Conservation (phyloP, 2,888 invertebrate genomes). For the Vanessa cardui region DNA sequence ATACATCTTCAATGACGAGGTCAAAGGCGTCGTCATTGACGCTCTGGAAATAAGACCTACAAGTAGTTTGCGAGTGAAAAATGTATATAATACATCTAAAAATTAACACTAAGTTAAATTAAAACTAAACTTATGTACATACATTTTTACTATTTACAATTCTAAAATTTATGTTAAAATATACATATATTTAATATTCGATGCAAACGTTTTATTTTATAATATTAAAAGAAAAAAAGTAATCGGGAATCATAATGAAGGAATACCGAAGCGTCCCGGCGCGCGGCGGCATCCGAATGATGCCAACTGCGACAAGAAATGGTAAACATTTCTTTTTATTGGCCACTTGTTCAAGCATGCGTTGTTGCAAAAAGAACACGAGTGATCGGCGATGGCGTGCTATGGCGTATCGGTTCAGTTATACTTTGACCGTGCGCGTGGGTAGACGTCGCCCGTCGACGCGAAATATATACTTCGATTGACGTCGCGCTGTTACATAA, state of each 20-base stretch:
- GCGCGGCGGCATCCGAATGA: slow-evolving; percentile 20
- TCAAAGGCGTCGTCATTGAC: slow-evolving; percentile 5
- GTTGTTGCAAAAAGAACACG: slow-evolving; percentile 23
- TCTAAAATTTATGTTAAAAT: no score
- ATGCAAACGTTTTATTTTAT: background rate
- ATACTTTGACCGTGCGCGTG: slow-evolving; percentile 56
- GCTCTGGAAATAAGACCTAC: slow-evolving; percentile 13
- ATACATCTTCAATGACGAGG: slow-evolving; percentile 1
- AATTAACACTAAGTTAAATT: no score
- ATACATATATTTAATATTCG: background rate
- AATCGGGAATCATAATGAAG: slow-evolving; percentile 9
- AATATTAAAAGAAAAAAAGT: background rate
- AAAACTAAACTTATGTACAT: no score
- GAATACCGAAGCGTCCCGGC: slow-evolving; percentile 45
- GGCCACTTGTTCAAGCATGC: slow-evolving; percentile 30
- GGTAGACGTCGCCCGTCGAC: slow-evolving; percentile 48
- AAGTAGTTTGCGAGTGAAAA: background rate
- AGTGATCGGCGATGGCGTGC: slow-evolving; percentile 26
- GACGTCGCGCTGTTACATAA: slow-evolving; percentile 48
- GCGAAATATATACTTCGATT: slow-evolving; percentile 21
- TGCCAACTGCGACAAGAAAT: slow-evolving; percentile 34
- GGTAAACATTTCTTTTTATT: slow-evolving; percentile 33
- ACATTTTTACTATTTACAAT: no score
- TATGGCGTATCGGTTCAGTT: slow-evolving; percentile 53
- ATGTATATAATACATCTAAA: background rate